Evolutionary conservation across 2,888 invertebrate species (phyloP).

Genomic region (Lasioglossum leucozonium): DNA sequence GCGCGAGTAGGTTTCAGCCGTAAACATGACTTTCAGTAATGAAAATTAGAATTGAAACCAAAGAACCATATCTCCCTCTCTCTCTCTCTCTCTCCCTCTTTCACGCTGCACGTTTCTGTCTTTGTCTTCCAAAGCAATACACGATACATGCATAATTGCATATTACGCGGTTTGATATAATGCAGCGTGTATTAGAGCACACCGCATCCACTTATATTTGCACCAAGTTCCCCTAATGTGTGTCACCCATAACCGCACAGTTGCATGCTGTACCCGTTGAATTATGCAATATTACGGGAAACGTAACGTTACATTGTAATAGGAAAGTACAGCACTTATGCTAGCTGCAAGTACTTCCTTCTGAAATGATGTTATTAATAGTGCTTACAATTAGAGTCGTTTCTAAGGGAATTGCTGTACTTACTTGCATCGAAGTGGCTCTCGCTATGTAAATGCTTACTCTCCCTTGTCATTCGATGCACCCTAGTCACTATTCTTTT

Average conservation of each 20-base stretch:
- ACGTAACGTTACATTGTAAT: constrained; percentile 16
- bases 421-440: neutral
- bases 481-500: neutral
- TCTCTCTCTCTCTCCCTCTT: neutral
- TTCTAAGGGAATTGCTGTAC: neutral
- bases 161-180: constrained; percentile 34
- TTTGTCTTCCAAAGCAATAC: neutral
- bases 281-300: constrained; percentile 17
- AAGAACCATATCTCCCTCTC: constrained; percentile 8
- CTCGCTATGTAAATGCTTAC: neutral
- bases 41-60: constrained; percentile 29
- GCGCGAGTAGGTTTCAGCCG: neutral
- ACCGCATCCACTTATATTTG: constrained; percentile 43
- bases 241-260: constrained; percentile 35
- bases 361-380: neutral
- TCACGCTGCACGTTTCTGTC: neutral
- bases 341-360: neutral
- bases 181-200: constrained; percentile 3
- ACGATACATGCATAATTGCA: constrained; percentile 31
- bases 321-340: constrained; percentile 1
- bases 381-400: neutral
- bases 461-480: neutral
- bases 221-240: constrained; percentile 42
- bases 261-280: constrained; percentile 10
- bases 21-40: neutral